phyloP scores from a whole-genome alignment of 2,888 invertebrate genomes.

The Temnothorax unifasciatus region DNA sequence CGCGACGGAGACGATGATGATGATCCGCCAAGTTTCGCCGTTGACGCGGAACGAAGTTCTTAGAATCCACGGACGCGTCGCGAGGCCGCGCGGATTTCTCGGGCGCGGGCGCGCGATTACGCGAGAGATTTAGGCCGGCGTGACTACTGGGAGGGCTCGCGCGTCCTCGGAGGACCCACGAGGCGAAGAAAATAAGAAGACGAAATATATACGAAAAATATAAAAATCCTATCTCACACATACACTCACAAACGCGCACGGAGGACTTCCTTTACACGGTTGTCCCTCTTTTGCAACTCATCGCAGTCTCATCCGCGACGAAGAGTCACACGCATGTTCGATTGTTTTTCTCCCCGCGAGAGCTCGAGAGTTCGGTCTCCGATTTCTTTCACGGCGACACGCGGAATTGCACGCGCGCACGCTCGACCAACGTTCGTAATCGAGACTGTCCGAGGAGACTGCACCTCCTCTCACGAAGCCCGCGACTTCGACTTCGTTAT shows the following conservation, averaged over 20 bases:
- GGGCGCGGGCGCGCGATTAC: conserved; percentile 6
- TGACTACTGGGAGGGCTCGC: conserved; percentile 21
- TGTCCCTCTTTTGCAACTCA: background rate
- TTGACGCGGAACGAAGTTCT: background rate
- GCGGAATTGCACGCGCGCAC: background rate
- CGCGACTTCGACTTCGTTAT: background rate
- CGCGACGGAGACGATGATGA: background rate
- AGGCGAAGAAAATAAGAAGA: background rate
- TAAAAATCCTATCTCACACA: background rate
- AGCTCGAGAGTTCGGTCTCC: background rate
- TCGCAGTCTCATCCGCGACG: background rate
- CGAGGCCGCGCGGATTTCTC: background rate
- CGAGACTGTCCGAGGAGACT: background rate
- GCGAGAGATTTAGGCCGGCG: conserved; percentile 32
- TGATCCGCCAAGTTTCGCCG: background rate
- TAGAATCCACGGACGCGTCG: background rate
- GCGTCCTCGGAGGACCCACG: background rate
- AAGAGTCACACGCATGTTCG: background rate
- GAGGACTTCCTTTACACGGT: background rate
- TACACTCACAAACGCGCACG: background rate
- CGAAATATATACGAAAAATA: background rate
- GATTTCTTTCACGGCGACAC: background rate
- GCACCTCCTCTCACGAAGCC: background rate
- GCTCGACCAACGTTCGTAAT: background rate
- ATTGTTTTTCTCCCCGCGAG: background rate